Percentiles rank a stretch among this genome's conserved stretches.
These are phyloP conservation scores for Branchipolynoe longqiensis DNA, from an alignment of 2,888 invertebrate species.

Conservation along the genomic window DNA sequence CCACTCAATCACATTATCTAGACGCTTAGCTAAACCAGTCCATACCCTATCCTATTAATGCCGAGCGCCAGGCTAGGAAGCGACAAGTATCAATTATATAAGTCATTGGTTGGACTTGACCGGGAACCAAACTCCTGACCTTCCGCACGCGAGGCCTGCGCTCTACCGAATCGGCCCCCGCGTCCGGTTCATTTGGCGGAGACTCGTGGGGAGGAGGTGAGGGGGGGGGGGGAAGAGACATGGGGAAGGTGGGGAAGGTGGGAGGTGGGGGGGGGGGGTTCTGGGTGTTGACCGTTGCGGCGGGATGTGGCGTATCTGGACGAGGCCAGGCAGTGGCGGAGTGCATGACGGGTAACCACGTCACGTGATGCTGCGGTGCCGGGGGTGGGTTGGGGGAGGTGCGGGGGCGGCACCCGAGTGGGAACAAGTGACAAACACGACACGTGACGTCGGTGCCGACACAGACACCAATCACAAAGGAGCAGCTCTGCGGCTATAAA, in stretches of 20 bases:
- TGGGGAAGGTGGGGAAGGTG: not conserved
- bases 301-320: not conserved
- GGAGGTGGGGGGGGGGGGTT: not conserved
- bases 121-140: too few relatives aligned
- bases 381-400: not conserved
- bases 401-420: not conserved
- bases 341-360: not conserved
- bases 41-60: too few relatives aligned
- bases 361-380: not conserved
- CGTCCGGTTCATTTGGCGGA: too few relatives aligned
- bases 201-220: too few relatives aligned
- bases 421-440: constrained; percentile 6
- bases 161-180: too few relatives aligned
- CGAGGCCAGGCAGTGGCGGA: not conserved
- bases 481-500: constrained; percentile 8
- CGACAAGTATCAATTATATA: too few relatives aligned
- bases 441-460: constrained; percentile 23
- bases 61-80: too few relatives aligned
- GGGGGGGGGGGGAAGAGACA: not conserved
- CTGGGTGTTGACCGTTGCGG: not conserved
- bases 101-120: too few relatives aligned
- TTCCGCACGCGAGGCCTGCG: too few relatives aligned
- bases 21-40: too few relatives aligned
- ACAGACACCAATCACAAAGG: constrained; percentile 20
- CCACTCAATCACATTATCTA: too few relatives aligned